phyloP scores from a whole-genome alignment of 2,113 vertebrate species.

The Oophaga pumilio region DNA sequence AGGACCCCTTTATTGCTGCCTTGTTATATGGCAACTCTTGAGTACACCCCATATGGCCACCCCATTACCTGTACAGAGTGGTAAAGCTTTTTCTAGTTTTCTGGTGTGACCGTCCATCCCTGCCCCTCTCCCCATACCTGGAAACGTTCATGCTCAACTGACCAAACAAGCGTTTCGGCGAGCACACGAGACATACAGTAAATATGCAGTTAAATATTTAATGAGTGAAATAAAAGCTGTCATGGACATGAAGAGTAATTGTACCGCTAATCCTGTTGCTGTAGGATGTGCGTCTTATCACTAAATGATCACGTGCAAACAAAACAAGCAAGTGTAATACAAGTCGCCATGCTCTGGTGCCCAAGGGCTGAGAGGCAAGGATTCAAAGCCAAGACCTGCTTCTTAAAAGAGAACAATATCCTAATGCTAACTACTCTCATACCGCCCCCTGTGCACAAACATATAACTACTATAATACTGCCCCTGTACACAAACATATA shows the following conservation, averaged over 20 bases:
- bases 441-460: neutral
- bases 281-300: neutral
- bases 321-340: neutral
- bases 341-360: neutral
- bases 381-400: neutral
- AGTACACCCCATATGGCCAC: no score
- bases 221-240: neutral
- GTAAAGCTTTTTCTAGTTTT: no score
- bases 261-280: slow-evolving; percentile 9
- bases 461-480: slow-evolving; percentile 1
- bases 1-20: no score
- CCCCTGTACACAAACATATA: neutral
- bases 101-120: no score
- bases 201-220: neutral
- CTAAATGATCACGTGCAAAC: neutral
- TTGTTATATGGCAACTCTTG: no score
- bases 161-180: no score
- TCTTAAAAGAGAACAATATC: neutral
- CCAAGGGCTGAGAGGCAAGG: neutral
- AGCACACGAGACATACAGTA: neutral
- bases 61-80: no score
- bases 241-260: neutral
- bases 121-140: no score
- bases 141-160: no score
- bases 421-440: neutral